A percentile compares a stretch with the other conserved stretches of the same genome.
Evolutionary conservation across 2,797 vertebrate genomes (phyloP).

Genomic region (Melanotaenia pygmaea): DNA sequence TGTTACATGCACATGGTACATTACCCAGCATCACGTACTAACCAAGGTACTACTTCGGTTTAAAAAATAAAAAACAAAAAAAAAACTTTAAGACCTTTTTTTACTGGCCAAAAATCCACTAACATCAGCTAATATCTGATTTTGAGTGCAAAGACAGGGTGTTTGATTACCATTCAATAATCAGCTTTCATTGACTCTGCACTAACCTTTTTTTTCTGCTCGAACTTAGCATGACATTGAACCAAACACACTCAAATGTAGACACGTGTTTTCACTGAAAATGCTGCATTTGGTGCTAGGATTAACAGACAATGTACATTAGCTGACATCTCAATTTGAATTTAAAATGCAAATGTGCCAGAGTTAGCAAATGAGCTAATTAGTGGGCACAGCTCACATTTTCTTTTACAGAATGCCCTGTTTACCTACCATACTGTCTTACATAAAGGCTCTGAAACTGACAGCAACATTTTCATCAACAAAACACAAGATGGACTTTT

Average conservation of each 20-base stretch:
- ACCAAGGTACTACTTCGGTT: conserved; percentile 3
- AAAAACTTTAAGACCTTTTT: not conserved
- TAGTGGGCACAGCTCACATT: not conserved
- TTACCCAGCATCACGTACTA: not conserved
- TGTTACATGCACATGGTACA: conserved; percentile 2
- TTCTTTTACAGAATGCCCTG: not conserved
- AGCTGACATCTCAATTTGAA: no score
- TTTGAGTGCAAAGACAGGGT: no score
- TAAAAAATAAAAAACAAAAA: not conserved
- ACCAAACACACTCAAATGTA: not conserved
- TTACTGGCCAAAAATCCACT: not conserved
- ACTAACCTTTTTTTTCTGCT: not conserved
- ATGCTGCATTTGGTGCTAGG: not conserved
- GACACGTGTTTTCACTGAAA: not conserved
- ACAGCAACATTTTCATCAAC: not conserved
- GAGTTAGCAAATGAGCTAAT: no score
- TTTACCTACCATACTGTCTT: not conserved
- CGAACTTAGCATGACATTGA: not conserved
- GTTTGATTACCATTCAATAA: not conserved
- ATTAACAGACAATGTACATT: no score
- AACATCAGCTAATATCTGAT: not conserved
- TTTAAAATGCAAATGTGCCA: no score
- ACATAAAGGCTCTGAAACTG: not conserved
- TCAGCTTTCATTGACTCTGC: not conserved
- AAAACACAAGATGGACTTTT: not conserved